phyloP scores from a whole-genome alignment of 1,140 invertebrate species.

The Microplitis demolitor region DNA sequence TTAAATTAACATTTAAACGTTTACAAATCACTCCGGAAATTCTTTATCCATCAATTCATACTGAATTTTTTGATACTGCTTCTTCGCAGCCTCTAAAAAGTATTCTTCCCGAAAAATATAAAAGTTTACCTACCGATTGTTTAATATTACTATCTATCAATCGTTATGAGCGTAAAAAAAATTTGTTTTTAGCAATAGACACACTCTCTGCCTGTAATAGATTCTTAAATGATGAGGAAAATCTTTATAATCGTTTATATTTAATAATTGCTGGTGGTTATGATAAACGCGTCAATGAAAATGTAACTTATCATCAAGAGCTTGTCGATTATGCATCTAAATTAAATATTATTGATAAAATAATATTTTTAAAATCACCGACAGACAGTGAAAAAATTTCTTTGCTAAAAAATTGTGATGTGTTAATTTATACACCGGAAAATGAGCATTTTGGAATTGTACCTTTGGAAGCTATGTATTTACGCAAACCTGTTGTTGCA shows the following conservation, averaged over 20 bases:
- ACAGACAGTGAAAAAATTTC: constrained; percentile 83
- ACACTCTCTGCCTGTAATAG: constrained; percentile 74
- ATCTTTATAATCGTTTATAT: constrained; percentile 66
- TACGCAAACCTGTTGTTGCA: constrained; percentile 90
- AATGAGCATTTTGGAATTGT: constrained; percentile 99
- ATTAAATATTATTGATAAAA: constrained; percentile 72
- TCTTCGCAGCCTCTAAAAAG: constrained; percentile 61
- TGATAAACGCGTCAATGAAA: constrained; percentile 87
- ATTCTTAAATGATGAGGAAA: constrained; percentile 63
- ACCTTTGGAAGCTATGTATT: constrained; percentile 97
- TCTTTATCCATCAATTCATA: constrained; percentile 93
- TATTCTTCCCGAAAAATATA: constrained; percentile 40
- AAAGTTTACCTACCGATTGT: constrained; percentile 57
- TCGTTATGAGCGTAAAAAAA: constrained; percentile 97
- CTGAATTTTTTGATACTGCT: constrained; percentile 72
- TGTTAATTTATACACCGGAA: constrained; percentile 92
- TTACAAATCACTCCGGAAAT: constrained; percentile 75
- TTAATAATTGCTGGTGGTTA: constrained; percentile 97
- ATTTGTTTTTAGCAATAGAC: constrained; percentile 82
- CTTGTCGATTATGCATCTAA: constrained; percentile 70
- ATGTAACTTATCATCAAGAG: constrained; percentile 86
- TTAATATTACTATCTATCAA: constrained; percentile 92
- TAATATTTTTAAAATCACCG: constrained; percentile 87
- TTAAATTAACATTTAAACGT: constrained; percentile 81
- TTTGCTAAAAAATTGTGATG: constrained; percentile 75